Percentiles rank a stretch among this genome's conserved stretches.
Conservation (phyloP, 2,888 invertebrate species). For the Ophonus ardosiacus region DNA sequence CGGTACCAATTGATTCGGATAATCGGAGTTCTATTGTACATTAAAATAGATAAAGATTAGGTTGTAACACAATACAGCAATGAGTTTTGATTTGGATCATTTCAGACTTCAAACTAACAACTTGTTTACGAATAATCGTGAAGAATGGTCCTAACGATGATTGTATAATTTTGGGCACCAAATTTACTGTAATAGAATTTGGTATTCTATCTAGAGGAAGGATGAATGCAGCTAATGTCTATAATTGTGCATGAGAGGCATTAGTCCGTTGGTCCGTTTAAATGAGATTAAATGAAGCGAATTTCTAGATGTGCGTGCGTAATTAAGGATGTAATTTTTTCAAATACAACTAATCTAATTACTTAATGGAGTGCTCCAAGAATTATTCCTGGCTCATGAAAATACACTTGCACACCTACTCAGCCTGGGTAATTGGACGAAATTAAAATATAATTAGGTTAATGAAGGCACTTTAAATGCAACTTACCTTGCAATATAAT, state of each 20-base stretch:
- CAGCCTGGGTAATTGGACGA: slow-evolving; percentile 48
- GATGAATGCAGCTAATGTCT: background rate
- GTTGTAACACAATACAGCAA: no score
- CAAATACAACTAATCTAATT: slow-evolving; percentile 48
- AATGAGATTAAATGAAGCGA: slow-evolving; percentile 22
- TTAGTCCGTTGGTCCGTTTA: background rate
- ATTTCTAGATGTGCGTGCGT: slow-evolving; percentile 26
- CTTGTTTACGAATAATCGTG: background rate
- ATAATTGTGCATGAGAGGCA: background rate
- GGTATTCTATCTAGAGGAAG: background rate
- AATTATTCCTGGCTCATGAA: slow-evolving; percentile 41
- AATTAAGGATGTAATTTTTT: slow-evolving; percentile 48
- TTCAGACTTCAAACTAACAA: no score
- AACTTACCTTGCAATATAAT: slow-evolving; percentile 55
- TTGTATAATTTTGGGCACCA: background rate
- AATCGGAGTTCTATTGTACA: no score
- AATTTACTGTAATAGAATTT: background rate
- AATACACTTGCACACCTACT: slow-evolving; percentile 55
- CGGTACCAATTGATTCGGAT: no score
- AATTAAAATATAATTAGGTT: slow-evolving; percentile 61
- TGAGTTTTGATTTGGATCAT: no score
- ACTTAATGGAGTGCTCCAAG: slow-evolving; percentile 48
- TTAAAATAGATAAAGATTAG: no score
- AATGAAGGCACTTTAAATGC: slow-evolving; percentile 58
- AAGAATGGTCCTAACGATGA: background rate